Evolutionary conservation across 2,797 vertebrate species (phyloP).

Genomic region (Acrossocheilus wenchowensis): DNA sequence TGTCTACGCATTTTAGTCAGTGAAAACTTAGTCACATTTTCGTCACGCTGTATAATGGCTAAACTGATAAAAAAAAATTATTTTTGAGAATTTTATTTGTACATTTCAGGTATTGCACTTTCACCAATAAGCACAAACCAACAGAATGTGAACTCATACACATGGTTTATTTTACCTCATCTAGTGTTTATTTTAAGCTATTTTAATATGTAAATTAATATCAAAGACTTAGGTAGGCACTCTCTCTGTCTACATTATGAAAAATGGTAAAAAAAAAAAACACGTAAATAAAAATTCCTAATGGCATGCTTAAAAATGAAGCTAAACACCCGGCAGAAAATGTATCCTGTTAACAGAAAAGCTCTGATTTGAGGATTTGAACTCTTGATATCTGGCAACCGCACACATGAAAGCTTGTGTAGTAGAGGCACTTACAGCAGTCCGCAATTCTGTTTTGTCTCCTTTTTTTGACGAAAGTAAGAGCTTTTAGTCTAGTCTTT

Average conservation of each 20-base stretch:
- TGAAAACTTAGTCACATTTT: too few relatives aligned
- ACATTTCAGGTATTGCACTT: too few relatives aligned
- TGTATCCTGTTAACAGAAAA: neutral
- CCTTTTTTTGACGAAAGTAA: fast-evolving
- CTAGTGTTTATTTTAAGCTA: too few relatives aligned
- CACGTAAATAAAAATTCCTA: neutral
- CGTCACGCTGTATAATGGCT: too few relatives aligned
- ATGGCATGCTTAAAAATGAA: neutral
- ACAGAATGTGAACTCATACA: too few relatives aligned
- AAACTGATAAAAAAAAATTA: too few relatives aligned
- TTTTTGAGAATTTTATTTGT: too few relatives aligned
- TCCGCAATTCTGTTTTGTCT: neutral
- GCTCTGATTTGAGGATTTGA: neutral
- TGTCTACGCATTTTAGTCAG: too few relatives aligned
- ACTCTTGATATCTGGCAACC: neutral
- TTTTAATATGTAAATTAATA: too few relatives aligned
- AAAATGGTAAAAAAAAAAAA: neutral
- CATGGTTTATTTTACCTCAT: too few relatives aligned
- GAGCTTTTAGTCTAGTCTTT: neutral
- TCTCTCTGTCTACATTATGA: neutral
- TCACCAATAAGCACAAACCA: too few relatives aligned
- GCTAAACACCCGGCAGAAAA: neutral
- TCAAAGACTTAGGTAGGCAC: too few relatives aligned
- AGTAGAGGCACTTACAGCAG: neutral
- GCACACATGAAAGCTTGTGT: neutral